Base-by-base conservation (phyloP, 2,113 vertebrate species). In the Atlantisia rogersi region DNA sequence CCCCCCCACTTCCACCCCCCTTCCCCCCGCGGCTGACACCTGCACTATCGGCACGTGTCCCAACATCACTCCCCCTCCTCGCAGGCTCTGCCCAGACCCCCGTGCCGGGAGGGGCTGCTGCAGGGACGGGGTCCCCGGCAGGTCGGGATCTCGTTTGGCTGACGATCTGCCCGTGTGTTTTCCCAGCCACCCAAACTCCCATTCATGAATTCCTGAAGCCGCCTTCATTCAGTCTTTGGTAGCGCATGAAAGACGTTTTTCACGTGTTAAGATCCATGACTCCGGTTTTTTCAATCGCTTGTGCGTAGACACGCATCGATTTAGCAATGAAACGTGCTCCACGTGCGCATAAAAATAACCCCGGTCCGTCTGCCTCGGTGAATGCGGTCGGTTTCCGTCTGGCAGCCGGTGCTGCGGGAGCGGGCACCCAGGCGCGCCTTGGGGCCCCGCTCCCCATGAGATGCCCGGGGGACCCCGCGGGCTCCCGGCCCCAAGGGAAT, bases 121-220 rank as follows among this genome's bases (percentile, higher is more conserved):
- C 65, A 64, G 58, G 58, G 24, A 42, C 55, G 4, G 46, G 31
- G 37, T 15, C 17, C 35, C 53, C 26, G 26, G 52, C 28, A 37
- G 44, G 69, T 48, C 6, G 59, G 26, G 79, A 69, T 90, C n/a
- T 52, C 82, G 2, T 44, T 32, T 13, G 24, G 18, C 19, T 55
- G 37, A 64, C 22, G 70, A 35, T 76, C 32, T 26, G 53, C 70
- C 62, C 12, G 37, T 68, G 62, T 68, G 80, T 59, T 91, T 90
- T 56, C 90, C 52, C 81, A 91, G 73, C 46, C 48, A 18, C 52
- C n/a, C 26, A 16, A 62, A 40, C 60, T 95, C 64, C 80, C 97
- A 97, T 97, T 97, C 96, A 97, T 95, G 88, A 96, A 90, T 96
- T 95, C 89, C 70, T 37, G 91, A 56, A 85, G 67, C 58, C 17